Base-by-base conservation (phyloP, 2,888 invertebrate species). In the Torymus texanus region DNA sequence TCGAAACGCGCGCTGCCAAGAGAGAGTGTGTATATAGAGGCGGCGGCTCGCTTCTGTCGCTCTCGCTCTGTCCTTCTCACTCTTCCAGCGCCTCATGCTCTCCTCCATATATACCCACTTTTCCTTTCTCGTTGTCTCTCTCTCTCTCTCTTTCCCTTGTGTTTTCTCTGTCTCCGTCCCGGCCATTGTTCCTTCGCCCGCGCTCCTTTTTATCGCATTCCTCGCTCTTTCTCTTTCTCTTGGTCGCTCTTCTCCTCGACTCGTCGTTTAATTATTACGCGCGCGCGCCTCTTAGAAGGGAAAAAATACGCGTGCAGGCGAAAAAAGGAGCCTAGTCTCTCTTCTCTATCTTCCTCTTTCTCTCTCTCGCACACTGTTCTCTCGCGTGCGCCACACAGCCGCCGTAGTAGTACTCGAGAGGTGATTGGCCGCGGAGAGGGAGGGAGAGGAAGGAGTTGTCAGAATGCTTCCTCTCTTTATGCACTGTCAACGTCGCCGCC, bases 371-470 rank as follows among this genome's bases (percentile, higher is more conserved):
- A 8, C 41, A 8, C 41, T 29, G 29, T 29, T 41, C 41, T 41
- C 41, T 5, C 41, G 41, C 10, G 29, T 29, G 29, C 29, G 41
- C n/a, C n/a, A n/a, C 41, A 8, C 41, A 8, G 41, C 41, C 41
- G 41, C 41, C 41, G 41, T 41, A 21, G 21, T 21, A 41, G 8
- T 41, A 41, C 41, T 41, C 41, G 56, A 56, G 79, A 79, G 75
- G 74, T 79, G 79, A 79, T 79, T 79, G 74, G 74, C 79, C 76
- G 68, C 16, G n/a, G 24, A 51, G 41, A 50, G 58, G 50, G 56
- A 16, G 62, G 50, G 21, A 66, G 56, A 79, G 79, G 79, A 79
- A 78, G 70, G 53, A 79, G 75, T 71, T 75, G 79, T 79, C 75
- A 56, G 70, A 75, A 71, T 50, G 55, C 61, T 63, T 78, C 55